phyloP scores from a whole-genome alignment of 2,888 invertebrate species.

The Theretra japonica region DNA sequence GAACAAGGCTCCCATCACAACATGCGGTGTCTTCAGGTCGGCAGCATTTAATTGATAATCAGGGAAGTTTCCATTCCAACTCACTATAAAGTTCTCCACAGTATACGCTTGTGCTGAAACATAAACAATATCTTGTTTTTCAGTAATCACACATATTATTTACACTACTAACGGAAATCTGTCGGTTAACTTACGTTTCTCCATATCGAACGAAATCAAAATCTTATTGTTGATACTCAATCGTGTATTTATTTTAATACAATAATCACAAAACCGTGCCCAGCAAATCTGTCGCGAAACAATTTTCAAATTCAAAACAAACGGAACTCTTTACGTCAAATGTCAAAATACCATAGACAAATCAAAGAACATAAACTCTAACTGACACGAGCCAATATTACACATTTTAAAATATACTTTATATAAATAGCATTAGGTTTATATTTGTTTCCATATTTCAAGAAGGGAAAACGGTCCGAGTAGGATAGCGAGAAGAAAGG shows the following conservation, averaged over 20 bases:
- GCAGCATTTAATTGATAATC: slow-evolving; percentile 56
- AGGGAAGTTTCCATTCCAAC: slow-evolving; percentile 69
- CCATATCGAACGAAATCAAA: not conserved
- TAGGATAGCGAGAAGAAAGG: too few relatives aligned
- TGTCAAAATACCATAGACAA: not conserved
- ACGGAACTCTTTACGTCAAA: not conserved
- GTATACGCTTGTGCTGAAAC: slow-evolving; percentile 48
- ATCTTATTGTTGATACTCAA: not conserved
- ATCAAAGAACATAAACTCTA: too few relatives aligned
- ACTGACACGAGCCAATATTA: too few relatives aligned
- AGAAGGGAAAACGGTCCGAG: too few relatives aligned
- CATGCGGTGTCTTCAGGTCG: slow-evolving; percentile 68
- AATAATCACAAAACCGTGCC: not conserved
- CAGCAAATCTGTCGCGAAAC: too few relatives aligned
- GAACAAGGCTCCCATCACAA: slow-evolving; percentile 67
- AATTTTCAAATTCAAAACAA: not conserved
- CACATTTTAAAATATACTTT: too few relatives aligned
- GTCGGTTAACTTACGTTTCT: slow-evolving; percentile 17
- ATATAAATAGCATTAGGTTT: too few relatives aligned
- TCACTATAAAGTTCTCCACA: slow-evolving; percentile 59
- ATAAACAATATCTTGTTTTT: not conserved
- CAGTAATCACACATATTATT: not conserved
- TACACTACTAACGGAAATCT: not conserved
- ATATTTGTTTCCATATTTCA: too few relatives aligned
- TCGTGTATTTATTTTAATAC: not conserved